Evolutionary conservation across 2,797 vertebrate species (phyloP).

Genomic region (Galaxias olidus): DNA sequence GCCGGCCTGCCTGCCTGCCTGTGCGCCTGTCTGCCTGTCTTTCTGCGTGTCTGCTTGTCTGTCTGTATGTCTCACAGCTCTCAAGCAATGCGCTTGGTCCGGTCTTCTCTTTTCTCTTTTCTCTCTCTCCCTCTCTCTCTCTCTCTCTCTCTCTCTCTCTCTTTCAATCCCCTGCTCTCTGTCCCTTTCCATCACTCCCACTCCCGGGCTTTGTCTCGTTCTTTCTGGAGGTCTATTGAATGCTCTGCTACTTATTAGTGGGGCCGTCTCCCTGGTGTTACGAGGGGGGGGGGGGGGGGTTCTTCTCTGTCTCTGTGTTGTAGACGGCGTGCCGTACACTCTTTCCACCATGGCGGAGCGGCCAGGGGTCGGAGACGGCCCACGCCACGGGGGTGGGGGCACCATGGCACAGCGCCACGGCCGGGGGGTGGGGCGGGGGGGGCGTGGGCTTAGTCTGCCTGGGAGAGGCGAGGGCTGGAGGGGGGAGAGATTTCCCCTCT

Average conservation of each 20-base stretch:
- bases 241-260: too few species aligned
- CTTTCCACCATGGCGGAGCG: slow-evolving; percentile 39
- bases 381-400: slow-evolving; percentile 18
- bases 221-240: too few species aligned
- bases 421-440: too few species aligned
- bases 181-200: neutral
- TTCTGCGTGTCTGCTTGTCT: neutral
- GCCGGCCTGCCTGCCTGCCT: neutral
- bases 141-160: neutral
- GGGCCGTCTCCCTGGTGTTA: too few species aligned
- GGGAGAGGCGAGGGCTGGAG: slow-evolving; percentile 46
- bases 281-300: neutral
- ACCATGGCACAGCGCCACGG: slow-evolving; percentile 41
- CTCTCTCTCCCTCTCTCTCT: neutral
- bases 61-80: too few species aligned
- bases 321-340: slow-evolving; percentile 52
- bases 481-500: slow-evolving; percentile 40
- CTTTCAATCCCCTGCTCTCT: neutral
- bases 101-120: neutral
- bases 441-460: neutral
- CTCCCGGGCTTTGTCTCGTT: too few species aligned
- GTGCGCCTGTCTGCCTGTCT: neutral
- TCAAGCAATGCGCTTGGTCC: too few species aligned
- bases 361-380: slow-evolving; percentile 31
- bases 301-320: slow-evolving; percentile 24